phyloP scores from a whole-genome alignment of 35 echinoderm and acorn worm genomes.

The Nesometra sesokonis region DNA sequence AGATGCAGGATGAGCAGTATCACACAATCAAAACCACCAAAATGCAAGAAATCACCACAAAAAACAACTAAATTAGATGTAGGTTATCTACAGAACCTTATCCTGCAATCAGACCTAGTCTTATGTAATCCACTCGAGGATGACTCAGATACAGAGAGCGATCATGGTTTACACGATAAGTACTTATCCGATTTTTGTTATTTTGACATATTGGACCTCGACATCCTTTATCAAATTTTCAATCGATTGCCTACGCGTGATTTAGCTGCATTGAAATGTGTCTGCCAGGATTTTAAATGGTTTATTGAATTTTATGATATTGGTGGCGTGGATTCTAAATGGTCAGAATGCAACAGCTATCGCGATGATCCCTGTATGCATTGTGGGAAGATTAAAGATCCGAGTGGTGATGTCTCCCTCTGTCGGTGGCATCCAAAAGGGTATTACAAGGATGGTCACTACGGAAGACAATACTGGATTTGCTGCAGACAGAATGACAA shows the following conservation, averaged over 20 bases:
- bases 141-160: not conserved
- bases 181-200: not conserved
- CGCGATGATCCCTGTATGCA: conserved; percentile 83
- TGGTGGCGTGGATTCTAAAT: conserved; percentile 47
- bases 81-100: not conserved
- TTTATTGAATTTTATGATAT: conserved; percentile 76
- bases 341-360: conserved; percentile 36
- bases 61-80: not conserved
- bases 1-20: not conserved
- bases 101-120: not conserved
- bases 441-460: conserved; percentile 73
- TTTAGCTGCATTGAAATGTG: conserved; percentile 68
- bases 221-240: not conserved
- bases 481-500: conserved; percentile 54
- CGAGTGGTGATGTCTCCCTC: conserved; percentile 78
- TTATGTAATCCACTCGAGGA: not conserved
- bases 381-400: conserved; percentile 88
- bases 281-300: conserved; percentile 84
- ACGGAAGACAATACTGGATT: conserved; percentile 73
- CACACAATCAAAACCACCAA: not conserved
- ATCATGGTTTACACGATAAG: not conserved
- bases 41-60: not conserved
- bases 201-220: not conserved
- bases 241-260: conserved; percentile 38
- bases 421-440: conserved; percentile 88